These are phyloP conservation scores for Acrobasis repandana DNA, from an alignment of 2,888 invertebrate genomes.

Conservation along the genomic window DNA sequence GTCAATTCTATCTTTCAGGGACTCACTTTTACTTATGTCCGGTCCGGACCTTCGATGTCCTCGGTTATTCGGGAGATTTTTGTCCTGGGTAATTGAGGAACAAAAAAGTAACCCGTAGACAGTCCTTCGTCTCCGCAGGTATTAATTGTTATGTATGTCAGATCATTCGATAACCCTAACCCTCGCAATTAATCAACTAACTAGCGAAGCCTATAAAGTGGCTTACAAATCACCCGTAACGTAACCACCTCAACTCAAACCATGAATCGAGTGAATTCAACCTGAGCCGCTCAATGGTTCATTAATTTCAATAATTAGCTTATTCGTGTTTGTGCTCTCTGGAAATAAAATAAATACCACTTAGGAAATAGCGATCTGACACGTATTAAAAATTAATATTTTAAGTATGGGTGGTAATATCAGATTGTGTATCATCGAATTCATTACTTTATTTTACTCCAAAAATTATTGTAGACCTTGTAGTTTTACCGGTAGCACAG, in stretches of 20 bases:
- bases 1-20: too few relatives aligned
- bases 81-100: too few relatives aligned
- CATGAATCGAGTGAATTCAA: background rate
- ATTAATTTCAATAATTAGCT: background rate
- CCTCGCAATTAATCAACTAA: too few relatives aligned
- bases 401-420: background rate
- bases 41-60: too few relatives aligned
- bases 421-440: background rate
- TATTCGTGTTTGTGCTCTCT: background rate
- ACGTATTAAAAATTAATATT: background rate
- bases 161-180: too few relatives aligned
- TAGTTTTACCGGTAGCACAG: too few relatives aligned
- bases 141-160: too few relatives aligned
- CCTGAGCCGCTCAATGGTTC: background rate
- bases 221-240: background rate
- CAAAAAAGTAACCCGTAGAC: too few relatives aligned
- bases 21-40: too few relatives aligned
- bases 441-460: background rate
- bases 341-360: background rate
- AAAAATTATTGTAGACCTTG: too few relatives aligned
- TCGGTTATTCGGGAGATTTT: too few relatives aligned
- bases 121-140: too few relatives aligned
- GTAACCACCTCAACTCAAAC: background rate
- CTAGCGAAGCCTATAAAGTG: background rate
- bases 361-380: background rate